Conservation (phyloP, 1,140 invertebrate species). For the Ruditapes philippinarum region DNA sequence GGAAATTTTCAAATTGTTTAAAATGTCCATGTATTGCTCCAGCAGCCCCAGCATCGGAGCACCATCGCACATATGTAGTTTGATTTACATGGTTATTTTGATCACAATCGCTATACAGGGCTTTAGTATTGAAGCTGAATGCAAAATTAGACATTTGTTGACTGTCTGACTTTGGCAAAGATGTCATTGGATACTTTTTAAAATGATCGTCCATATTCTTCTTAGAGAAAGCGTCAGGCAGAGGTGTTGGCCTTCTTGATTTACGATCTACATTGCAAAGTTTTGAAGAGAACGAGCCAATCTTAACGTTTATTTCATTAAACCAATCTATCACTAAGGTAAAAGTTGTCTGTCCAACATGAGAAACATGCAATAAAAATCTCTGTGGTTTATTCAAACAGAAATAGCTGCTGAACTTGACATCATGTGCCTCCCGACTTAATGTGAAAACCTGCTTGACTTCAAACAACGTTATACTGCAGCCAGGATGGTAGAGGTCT, state of each 20-base stretch:
- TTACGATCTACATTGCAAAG: neutral
- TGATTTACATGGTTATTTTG: constrained; percentile 64
- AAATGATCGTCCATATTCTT: neutral
- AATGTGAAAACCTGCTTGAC: neutral
- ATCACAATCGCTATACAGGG: constrained; percentile 53
- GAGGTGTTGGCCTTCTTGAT: neutral
- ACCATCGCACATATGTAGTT: constrained; percentile 52
- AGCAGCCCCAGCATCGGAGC: constrained; percentile 39
- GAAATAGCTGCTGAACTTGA: neutral
- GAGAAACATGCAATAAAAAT: neutral
- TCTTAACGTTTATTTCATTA: neutral
- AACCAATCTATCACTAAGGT: neutral
- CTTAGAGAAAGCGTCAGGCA: constrained; percentile 1
- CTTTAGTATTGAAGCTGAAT: neutral
- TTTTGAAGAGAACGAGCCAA: constrained; percentile 3
- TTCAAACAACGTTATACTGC: neutral
- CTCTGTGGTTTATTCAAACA: neutral
- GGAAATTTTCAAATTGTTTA: neutral
- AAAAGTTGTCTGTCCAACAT: constrained; percentile 28
- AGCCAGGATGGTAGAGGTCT: neutral
- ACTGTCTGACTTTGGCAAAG: neutral
- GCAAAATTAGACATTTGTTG: constrained; percentile 11
- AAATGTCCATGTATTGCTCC: constrained; percentile 13
- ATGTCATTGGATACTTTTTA: neutral
- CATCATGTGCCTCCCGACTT: neutral